Percentiles rank a stretch among this genome's conserved stretches.
Conservation (phyloP, 2,113 vertebrate genomes). For the Meles meles region DNA sequence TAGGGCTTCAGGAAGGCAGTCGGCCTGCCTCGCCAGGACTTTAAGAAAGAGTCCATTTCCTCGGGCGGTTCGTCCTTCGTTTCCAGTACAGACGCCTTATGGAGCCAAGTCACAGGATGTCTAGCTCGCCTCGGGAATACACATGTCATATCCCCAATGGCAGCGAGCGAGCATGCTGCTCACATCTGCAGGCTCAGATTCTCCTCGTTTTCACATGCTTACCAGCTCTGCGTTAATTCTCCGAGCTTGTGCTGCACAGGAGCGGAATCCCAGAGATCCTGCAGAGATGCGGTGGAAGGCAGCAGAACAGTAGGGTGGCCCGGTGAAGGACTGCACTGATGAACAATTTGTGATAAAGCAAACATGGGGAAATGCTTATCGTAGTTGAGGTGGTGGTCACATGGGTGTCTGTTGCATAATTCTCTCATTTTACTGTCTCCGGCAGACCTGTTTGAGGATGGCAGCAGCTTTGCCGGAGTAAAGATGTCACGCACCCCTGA, state of each 20-base stretch:
- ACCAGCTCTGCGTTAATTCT: neutral
- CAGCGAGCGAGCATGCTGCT: constrained; percentile 1
- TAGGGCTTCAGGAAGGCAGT: constrained; percentile 27
- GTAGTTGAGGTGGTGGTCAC: neutral
- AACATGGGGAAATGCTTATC: neutral
- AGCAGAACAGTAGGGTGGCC: neutral
- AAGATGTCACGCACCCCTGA: neutral
- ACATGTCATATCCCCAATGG: fast-evolving
- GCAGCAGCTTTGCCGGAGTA: neutral
- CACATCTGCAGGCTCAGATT: neutral
- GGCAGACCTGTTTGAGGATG: neutral
- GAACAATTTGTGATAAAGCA: neutral
- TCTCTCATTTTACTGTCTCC: neutral
- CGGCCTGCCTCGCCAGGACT: neutral
- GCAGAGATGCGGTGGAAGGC: neutral
- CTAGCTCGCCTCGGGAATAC: neutral
- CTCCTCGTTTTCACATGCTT: neutral
- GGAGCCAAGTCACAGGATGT: neutral
- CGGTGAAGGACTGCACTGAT: neutral
- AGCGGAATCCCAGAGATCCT: neutral
- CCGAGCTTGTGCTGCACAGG: neutral
- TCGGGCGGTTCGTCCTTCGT: neutral
- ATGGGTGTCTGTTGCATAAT: neutral
- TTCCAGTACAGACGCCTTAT: neutral
- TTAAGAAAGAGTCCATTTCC: neutral